phyloP scores from a whole-genome alignment of 2,113 vertebrate genomes.

The Gobius niger region DNA sequence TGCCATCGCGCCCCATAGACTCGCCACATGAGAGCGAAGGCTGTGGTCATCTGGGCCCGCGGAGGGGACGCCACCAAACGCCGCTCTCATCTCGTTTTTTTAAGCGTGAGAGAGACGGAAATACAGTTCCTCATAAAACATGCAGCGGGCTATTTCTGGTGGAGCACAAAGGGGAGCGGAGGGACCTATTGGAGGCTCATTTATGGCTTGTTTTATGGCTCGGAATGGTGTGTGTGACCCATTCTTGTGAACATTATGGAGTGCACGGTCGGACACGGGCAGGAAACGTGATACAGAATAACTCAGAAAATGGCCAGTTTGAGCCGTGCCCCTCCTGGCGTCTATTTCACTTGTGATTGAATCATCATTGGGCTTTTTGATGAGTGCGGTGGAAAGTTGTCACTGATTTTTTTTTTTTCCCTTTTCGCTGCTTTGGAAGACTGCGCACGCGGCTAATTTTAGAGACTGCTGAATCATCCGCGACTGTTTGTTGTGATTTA shows the following conservation, averaged over 20 bases:
- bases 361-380: constrained; percentile 40
- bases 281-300: constrained; percentile 42
- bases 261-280: constrained; percentile 27
- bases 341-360: constrained; percentile 39
- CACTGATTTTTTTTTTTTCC: background rate
- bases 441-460: background rate
- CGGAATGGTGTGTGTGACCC: constrained; percentile 16
- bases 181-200: constrained; percentile 27
- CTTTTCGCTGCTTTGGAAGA: background rate
- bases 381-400: background rate
- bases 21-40: constrained; percentile 61
- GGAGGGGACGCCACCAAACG: constrained; percentile 63
- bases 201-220: constrained; percentile 52
- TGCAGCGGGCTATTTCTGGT: constrained; percentile 52
- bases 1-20: constrained; percentile 26
- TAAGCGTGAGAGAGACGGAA: constrained; percentile 42
- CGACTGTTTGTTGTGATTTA: constrained; percentile 7
- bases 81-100: constrained; percentile 45
- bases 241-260: constrained; percentile 29
- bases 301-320: constrained; percentile 6
- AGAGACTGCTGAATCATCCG: constrained; percentile 7
- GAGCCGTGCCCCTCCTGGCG: constrained; percentile 49
- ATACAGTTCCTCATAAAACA: constrained; percentile 58
- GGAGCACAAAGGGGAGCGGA: constrained; percentile 38
- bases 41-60: constrained; percentile 46